These are phyloP conservation scores for Cyphomyrus discorhynchus DNA, from an alignment of 2,113 vertebrate species.

Conservation along the genomic window DNA sequence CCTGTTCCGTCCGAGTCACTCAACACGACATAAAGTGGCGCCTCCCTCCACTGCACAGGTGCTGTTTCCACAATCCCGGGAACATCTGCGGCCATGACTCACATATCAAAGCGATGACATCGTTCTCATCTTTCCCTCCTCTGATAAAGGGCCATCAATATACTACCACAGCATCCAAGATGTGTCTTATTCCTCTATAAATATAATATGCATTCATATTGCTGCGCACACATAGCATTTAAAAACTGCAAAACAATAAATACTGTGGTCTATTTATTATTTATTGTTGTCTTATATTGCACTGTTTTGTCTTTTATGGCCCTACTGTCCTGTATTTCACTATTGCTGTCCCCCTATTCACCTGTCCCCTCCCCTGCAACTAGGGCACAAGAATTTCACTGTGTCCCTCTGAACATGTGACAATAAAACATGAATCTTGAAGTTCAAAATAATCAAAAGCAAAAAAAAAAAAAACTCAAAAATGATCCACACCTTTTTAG, in stretches of 20 bases:
- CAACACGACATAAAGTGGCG: constrained; percentile 45
- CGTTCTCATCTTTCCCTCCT: constrained; percentile 24
- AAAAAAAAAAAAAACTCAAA: background rate
- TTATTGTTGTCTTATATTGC: background rate
- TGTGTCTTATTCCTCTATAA: background rate
- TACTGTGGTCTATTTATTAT: background rate
- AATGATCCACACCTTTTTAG: background rate
- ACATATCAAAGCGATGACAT: constrained; percentile 37
- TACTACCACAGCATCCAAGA: background rate
- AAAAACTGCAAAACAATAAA: background rate
- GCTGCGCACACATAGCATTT: background rate
- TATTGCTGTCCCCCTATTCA: background rate
- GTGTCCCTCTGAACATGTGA: background rate
- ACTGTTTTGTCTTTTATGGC: background rate
- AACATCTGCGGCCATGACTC: constrained; percentile 39
- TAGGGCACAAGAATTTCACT: background rate
- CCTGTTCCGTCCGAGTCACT: constrained; percentile 53
- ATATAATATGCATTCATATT: background rate
- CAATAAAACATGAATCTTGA: background rate
- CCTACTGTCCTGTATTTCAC: background rate
- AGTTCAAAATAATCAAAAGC: background rate
- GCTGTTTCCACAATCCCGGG: constrained; percentile 26
- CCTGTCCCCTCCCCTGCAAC: background rate
- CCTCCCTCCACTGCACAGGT: constrained; percentile 27
- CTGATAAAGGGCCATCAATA: constrained; percentile 21